Base-by-base conservation (phyloP, 2,888 invertebrate species). In the Acanthosoma haemorrhoidale region DNA sequence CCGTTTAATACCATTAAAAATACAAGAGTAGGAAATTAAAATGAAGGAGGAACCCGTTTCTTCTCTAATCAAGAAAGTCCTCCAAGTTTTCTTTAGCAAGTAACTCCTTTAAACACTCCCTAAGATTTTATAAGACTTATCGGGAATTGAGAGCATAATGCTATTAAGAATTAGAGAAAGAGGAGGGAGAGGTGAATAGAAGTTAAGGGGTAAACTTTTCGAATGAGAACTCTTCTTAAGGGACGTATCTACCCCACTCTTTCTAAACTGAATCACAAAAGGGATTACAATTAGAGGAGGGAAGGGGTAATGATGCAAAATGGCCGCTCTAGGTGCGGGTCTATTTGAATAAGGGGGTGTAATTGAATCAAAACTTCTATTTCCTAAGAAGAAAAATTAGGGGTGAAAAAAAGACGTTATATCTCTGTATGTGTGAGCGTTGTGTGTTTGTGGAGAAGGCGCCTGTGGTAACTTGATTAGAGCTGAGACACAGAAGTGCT, bases 311-410 rank as follows among this genome's bases (percentile, higher is more conserved):
- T 43, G 66, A 66, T 51, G 18, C 25, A 66, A 43, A 41, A 66
- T 66, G 66, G 66, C 66, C 32, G 63, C 63, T 60, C 63, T 15
- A 63, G 63, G 39, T 31, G 51, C 66, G 51, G 51, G 43, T 51
- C 51, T 66, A 66, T 66, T 66, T 66, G 66, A 66, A 66, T 66
- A 66, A 66, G 66, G 21, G 43, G 21, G 43, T 32, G 18, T 66
- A 66, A 66, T 66, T 66, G 66, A 66, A 66, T 66, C 66, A 66
- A 66, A 66, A 66, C 66, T 66, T 66, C 41, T 9, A 38, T 36
- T 13, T 25, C 29, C 39, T n/a, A 36, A 38, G 39, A 29, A 25
- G 13, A 13, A 43, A 11, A 11, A 18, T 18, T 5, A n/a, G n/a
- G 11, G 11, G 16, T 6, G 3, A 41, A 41, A 43, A 43, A 21